Conservation (phyloP, 2,888 invertebrate genomes). For the Meteorus colon region DNA sequence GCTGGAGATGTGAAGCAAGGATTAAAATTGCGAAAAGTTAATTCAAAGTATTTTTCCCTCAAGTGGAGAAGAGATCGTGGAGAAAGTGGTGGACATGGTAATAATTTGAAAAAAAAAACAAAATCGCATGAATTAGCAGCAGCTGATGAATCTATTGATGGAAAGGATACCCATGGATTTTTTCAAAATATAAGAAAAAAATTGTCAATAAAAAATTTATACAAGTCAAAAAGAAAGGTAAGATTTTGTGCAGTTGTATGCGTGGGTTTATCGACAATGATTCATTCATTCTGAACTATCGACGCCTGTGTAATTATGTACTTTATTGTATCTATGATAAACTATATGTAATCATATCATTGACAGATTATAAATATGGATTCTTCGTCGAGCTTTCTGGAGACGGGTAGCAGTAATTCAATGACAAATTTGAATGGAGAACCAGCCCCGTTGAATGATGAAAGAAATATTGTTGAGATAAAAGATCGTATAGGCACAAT, state of each 20-base stretch:
- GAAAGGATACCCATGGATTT: constrained; percentile 52
- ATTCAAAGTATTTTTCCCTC: constrained; percentile 53
- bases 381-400: constrained; percentile 18
- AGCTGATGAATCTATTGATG: constrained; percentile 35
- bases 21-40: constrained; percentile 53
- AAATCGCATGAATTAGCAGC: constrained; percentile 29
- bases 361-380: constrained; percentile 49
- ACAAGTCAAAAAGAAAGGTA: constrained; percentile 60
- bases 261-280: not conserved
- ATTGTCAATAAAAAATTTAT: constrained; percentile 56
- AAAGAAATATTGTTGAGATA: constrained; percentile 18
- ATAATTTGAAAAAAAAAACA: constrained; percentile 42
- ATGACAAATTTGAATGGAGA: constrained; percentile 7
- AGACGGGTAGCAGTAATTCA: constrained; percentile 23
- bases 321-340: not conserved
- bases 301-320: not conserved
- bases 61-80: constrained; percentile 52
- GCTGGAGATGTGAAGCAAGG: constrained; percentile 47
- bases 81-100: constrained; percentile 44
- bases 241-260: constrained; percentile 16
- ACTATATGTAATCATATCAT: not conserved
- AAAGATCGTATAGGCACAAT: constrained; percentile 34
- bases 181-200: constrained; percentile 60
- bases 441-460: constrained; percentile 3
- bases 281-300: not conserved